Evolutionary conservation across 2,797 vertebrate species (phyloP).

Genomic region (Pseudomugil gertrudae): DNA sequence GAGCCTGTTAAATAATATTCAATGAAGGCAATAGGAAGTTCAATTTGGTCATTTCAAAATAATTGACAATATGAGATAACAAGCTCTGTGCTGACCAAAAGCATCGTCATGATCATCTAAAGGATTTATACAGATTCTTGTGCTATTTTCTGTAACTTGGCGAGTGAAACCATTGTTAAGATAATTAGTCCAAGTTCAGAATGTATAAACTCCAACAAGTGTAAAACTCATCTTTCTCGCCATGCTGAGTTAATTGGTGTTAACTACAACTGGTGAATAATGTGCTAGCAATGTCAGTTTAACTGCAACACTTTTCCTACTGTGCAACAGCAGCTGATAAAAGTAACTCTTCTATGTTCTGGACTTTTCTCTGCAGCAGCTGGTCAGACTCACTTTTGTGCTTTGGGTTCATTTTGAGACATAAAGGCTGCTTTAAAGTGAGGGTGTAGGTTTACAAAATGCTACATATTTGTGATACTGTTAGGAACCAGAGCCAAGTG

Average conservation of each 20-base stretch:
- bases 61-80: conserved; percentile 14
- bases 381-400: neutral
- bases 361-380: conserved; percentile 21
- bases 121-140: neutral
- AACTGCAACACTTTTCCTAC: conserved; percentile 37
- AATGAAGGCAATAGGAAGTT: conserved; percentile 42
- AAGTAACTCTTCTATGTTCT: neutral
- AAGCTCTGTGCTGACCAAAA: conserved; percentile 12
- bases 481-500: conserved; percentile 36
- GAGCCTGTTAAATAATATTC: conserved; percentile 53
- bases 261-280: conserved; percentile 26
- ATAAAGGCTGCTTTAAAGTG: neutral
- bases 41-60: conserved; percentile 35
- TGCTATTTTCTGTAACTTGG: neutral
- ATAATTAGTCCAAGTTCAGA: conserved; percentile 9
- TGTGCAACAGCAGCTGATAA: conserved; percentile 23
- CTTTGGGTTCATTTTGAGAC: conserved; percentile 15
- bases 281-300: conserved; percentile 40
- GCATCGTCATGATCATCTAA: too few species aligned
- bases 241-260: conserved; percentile 30
- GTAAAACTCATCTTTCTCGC: conserved; percentile 19
- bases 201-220: conserved; percentile 13
- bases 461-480: conserved; percentile 23
- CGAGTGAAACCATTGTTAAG: conserved; percentile 4
- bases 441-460: conserved; percentile 16